Evolutionary conservation across 2,797 vertebrate species (phyloP).

Genomic region (Valencia hispanica): DNA sequence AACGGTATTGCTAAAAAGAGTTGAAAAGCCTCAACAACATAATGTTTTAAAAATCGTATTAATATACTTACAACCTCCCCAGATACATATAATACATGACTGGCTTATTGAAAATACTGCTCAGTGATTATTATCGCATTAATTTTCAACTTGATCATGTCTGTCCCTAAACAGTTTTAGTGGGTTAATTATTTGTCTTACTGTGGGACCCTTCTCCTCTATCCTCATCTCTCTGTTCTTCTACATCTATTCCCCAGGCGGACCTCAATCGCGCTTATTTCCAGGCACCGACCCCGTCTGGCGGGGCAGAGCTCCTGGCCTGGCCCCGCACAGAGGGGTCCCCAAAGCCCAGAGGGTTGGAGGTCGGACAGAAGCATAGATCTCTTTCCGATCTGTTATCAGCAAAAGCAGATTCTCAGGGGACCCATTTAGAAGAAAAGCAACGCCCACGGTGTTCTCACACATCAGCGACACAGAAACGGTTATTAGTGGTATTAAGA

Average conservation of each 20-base stretch:
- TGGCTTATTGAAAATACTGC: not conserved
- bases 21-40: not conserved
- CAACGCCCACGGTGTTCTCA: conserved; percentile 32
- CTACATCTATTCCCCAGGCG: conserved; percentile 57
- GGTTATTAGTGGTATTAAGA: conserved; percentile 48
- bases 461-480: conserved; percentile 35
- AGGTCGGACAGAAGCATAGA: conserved; percentile 52
- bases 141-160: not conserved
- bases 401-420: conserved; percentile 70
- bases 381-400: conserved; percentile 78
- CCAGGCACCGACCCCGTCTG: conserved; percentile 62
- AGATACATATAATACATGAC: not conserved
- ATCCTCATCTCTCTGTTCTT: conserved; percentile 29
- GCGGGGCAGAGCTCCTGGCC: conserved; percentile 56
- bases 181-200: conserved; percentile 47
- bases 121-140: not conserved
- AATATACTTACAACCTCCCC: not conserved
- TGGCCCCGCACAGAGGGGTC: conserved; percentile 22
- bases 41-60: not conserved
- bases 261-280: conserved; percentile 66
- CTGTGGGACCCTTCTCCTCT: conserved; percentile 23
- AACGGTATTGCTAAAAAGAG: not conserved
- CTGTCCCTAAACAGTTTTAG: not conserved
- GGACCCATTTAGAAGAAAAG: conserved; percentile 50
- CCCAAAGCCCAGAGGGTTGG: conserved; percentile 20